A percentile compares a stretch with the other conserved stretches of the same genome.
These are phyloP conservation scores for Formica exsecta DNA, from an alignment of 1,140 invertebrate species.

Conservation along the genomic window DNA sequence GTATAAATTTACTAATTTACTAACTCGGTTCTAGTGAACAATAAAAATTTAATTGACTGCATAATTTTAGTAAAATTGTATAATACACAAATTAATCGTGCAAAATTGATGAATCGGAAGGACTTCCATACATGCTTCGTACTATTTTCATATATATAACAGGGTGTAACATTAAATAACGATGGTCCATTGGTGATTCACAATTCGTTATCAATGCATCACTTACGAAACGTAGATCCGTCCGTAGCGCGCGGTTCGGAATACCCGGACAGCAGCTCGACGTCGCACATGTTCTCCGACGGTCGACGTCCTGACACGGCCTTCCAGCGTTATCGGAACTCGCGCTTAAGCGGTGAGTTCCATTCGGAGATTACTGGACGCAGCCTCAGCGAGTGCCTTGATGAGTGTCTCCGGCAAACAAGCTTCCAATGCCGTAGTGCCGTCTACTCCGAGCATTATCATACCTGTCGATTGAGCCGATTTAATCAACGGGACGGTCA, in stretches of 20 bases:
- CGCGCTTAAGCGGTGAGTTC: slow-evolving; percentile 93
- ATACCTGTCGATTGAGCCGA: slow-evolving; percentile 93
- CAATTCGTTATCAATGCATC: slow-evolving; percentile 76
- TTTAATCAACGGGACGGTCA: slow-evolving; percentile 96
- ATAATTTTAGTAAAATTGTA: not conserved
- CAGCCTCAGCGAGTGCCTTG: slow-evolving; percentile 94
- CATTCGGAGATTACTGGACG: slow-evolving; percentile 95
- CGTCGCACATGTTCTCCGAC: slow-evolving; percentile 93
- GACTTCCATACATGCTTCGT: not conserved
- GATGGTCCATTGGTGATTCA: slow-evolving; percentile 42
- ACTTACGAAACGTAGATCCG: slow-evolving; percentile 84
- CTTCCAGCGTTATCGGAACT: slow-evolving; percentile 95
- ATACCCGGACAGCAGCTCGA: slow-evolving; percentile 93
- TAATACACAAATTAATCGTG: not conserved
- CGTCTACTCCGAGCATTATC: slow-evolving; percentile 94
- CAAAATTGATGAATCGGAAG: not conserved
- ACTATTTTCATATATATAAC: not conserved
- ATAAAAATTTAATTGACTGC: not conserved
- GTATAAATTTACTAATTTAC: slow-evolving; percentile 9
- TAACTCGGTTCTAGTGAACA: slow-evolving; percentile 8
- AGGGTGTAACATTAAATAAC: slow-evolving; percentile 22
- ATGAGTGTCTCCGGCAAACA: slow-evolving; percentile 94
- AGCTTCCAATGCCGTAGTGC: slow-evolving; percentile 95
- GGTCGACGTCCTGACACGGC: slow-evolving; percentile 94
- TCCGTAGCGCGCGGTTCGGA: slow-evolving; percentile 91